Conservation (phyloP, 1,140 invertebrate genomes). For the Aleiodes sp. region DNA sequence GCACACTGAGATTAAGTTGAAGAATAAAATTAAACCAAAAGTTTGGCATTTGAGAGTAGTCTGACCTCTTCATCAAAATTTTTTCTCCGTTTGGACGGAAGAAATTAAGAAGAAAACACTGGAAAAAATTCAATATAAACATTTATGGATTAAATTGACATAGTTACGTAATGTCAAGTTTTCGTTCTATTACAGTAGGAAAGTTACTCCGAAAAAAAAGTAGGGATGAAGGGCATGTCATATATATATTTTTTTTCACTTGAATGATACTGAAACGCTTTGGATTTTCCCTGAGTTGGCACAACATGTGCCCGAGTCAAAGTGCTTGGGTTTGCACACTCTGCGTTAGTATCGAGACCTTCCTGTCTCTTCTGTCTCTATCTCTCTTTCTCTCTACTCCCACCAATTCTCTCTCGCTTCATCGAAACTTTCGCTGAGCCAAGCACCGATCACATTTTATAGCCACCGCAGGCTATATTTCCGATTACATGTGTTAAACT, state of each 20-base stretch:
- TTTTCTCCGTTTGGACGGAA: not conserved
- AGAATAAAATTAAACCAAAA: constrained; percentile 51
- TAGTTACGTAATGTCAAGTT: constrained; percentile 1
- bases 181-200: not conserved
- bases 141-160: too few relatives aligned
- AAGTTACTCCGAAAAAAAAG: too few relatives aligned
- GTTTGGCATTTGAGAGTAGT: constrained; percentile 31
- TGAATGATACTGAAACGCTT: constrained; percentile 53
- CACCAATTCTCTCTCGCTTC: constrained; percentile 22
- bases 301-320: constrained; percentile 64
- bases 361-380: not conserved
- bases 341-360: constrained; percentile 55
- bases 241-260: constrained; percentile 35
- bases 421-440: constrained; percentile 54
- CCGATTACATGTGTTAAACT: constrained; percentile 46
- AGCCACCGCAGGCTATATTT: constrained; percentile 53
- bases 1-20: constrained; percentile 56
- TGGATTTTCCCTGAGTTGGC: constrained; percentile 64
- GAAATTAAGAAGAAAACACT: too few relatives aligned
- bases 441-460: constrained; percentile 61
- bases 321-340: constrained; percentile 62
- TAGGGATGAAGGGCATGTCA: not conserved
- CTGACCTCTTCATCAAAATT: not conserved
- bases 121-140: too few relatives aligned
- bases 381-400: not conserved